These are phyloP conservation scores for Tuta absoluta DNA, from an alignment of 2,888 invertebrate species.

Conservation along the genomic window DNA sequence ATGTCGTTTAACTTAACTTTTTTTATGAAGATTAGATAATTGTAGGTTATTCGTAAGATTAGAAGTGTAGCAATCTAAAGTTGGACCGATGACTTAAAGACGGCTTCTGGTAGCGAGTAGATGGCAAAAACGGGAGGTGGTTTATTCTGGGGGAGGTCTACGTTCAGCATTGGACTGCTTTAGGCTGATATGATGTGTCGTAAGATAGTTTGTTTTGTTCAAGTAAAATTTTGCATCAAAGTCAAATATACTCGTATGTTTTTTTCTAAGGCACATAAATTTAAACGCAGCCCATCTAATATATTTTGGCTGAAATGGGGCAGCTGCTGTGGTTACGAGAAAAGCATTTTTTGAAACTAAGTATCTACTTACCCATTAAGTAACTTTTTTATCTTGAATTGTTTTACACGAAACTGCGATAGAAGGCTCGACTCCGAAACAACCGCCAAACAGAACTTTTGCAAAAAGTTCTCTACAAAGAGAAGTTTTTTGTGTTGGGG, in stretches of 20 bases:
- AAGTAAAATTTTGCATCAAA: too few relatives aligned
- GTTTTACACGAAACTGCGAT: background rate
- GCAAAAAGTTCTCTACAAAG: background rate
- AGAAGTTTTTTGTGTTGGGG: background rate
- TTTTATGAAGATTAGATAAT: background rate
- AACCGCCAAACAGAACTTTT: background rate
- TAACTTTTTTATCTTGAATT: background rate
- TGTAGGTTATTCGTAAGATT: too few relatives aligned
- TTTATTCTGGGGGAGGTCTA: too few relatives aligned
- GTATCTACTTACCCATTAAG: background rate
- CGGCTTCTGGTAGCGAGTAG: too few relatives aligned
- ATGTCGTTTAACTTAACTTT: background rate
- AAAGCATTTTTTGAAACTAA: background rate
- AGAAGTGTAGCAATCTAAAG: too few relatives aligned
- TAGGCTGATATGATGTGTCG: too few relatives aligned
- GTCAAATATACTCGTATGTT: too few relatives aligned
- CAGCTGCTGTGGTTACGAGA: background rate
- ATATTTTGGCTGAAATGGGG: background rate
- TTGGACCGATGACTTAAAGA: too few relatives aligned
- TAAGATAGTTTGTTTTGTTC: too few relatives aligned
- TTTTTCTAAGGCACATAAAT: too few relatives aligned
- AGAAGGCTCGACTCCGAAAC: background rate
- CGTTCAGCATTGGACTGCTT: too few relatives aligned
- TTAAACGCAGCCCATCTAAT: background rate
- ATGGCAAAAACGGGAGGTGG: too few relatives aligned